Evolutionary conservation across 2,113 vertebrate genomes (phyloP).

Genomic region (Neodon shergylaensis): DNA sequence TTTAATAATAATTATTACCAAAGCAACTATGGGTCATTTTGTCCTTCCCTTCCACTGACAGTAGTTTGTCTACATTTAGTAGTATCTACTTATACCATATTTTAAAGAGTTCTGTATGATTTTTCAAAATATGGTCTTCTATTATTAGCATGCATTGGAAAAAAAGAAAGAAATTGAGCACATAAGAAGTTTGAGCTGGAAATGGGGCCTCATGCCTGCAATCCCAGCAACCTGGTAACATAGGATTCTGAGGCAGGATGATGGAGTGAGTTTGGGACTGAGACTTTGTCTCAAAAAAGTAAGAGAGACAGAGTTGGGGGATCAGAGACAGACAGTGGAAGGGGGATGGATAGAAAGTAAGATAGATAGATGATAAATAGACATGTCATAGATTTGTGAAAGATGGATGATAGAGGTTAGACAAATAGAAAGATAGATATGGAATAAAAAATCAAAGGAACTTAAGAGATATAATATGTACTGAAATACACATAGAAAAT

Average conservation of each 20-base stretch:
- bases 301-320: not conserved
- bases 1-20: not conserved
- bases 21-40: not conserved
- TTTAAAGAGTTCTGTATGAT: not conserved
- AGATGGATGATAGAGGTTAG: not conserved
- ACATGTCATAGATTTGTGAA: too few relatives aligned
- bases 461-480: not conserved
- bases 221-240: not conserved
- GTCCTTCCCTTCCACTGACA: not conserved
- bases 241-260: not conserved
- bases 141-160: not conserved
- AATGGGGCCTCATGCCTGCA: not conserved
- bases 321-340: not conserved
- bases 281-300: not conserved
- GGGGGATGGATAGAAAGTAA: not conserved
- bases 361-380: not conserved
- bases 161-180: not conserved
- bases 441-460: not conserved
- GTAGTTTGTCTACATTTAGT: constrained; percentile 15
- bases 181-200: not conserved
- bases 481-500: not conserved
- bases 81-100: not conserved
- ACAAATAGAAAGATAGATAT: not conserved
- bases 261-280: too few relatives aligned
- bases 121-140: not conserved